Percentiles rank a stretch among this genome's conserved stretches.
Conservation (phyloP, 1,140 invertebrate species). For the Mycetomoellerius zeteki region DNA sequence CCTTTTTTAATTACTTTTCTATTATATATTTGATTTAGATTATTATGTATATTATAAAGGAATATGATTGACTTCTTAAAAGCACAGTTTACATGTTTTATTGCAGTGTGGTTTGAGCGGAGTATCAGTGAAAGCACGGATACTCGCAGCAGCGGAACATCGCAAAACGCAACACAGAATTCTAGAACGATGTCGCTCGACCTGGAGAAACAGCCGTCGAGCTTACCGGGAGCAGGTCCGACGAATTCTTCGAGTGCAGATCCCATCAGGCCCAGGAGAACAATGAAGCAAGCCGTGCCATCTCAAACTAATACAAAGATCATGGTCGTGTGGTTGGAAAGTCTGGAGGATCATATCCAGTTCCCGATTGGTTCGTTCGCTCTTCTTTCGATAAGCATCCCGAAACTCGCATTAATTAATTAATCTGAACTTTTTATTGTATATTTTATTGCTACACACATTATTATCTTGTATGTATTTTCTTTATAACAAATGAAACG, state of each 20-base stretch:
- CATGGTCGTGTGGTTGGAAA: slow-evolving; percentile 98
- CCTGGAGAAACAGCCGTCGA: slow-evolving; percentile 88
- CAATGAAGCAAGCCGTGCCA: slow-evolving; percentile 88
- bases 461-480: slow-evolving; percentile 3
- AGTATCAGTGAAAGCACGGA: slow-evolving; percentile 87
- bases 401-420: neutral
- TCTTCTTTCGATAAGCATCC: neutral
- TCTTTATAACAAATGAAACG: neutral
- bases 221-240: slow-evolving; percentile 85
- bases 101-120: slow-evolving; percentile 88
- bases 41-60: neutral
- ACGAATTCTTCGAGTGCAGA: slow-evolving; percentile 83
- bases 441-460: slow-evolving; percentile 1
- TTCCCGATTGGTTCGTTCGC: slow-evolving; percentile 93
- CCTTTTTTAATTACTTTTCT: neutral
- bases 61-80: neutral
- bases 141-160: slow-evolving; percentile 75
- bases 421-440: slow-evolving; percentile 34
- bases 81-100: slow-evolving; percentile 29
- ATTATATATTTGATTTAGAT: neutral
- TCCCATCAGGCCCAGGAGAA: slow-evolving; percentile 82
- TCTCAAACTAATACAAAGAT: slow-evolving; percentile 93
- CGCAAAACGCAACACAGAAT: slow-evolving; percentile 84
- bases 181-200: slow-evolving; percentile 90
- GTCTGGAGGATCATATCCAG: slow-evolving; percentile 95